Percentiles rank a stretch among this genome's conserved stretches.
phyloP scores from a whole-genome alignment of 2,888 invertebrate genomes.

The Campaea margaritaria region DNA sequence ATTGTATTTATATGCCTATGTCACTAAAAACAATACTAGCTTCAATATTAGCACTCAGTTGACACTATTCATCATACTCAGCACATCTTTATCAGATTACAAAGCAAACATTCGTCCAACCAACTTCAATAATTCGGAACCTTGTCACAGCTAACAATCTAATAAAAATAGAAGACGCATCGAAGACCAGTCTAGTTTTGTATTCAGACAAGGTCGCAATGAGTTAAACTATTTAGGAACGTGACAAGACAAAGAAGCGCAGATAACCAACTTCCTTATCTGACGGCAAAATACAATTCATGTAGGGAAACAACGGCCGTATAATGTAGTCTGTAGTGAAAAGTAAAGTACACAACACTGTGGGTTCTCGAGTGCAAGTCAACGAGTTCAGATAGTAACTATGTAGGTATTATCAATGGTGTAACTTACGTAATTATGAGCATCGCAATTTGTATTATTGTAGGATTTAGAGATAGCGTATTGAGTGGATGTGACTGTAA shows the following conservation, averaged over 20 bases:
- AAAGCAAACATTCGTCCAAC: conserved; percentile 52
- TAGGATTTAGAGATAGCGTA: too few species aligned
- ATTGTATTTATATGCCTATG: conserved; percentile 7
- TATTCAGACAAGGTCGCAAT: conserved; percentile 13
- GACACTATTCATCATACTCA: conserved; percentile 66
- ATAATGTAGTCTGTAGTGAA: conserved; percentile 6
- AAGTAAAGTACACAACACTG: conserved; percentile 5
- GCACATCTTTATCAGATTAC: conserved; percentile 64
- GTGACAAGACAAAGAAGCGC: conserved; percentile 28
- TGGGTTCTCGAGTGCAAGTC: background rate
- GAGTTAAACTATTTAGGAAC: conserved; percentile 6
- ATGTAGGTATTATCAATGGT: too few species aligned
- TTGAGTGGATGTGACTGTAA: too few species aligned
- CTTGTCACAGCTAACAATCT: background rate
- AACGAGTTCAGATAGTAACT: too few species aligned
- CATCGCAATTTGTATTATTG: too few species aligned
- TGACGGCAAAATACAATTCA: conserved; percentile 43
- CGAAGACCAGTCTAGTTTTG: background rate
- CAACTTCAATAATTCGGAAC: conserved; percentile 14
- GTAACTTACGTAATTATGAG: too few species aligned
- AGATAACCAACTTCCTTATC: conserved; percentile 42
- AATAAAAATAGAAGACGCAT: background rate
- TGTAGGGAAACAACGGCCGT: conserved; percentile 27
- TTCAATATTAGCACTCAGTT: conserved; percentile 56
- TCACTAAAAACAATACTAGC: conserved; percentile 31